These are phyloP conservation scores for Heteronetta atricapilla DNA, from an alignment of 2,113 vertebrate species.

Conservation along the genomic window DNA sequence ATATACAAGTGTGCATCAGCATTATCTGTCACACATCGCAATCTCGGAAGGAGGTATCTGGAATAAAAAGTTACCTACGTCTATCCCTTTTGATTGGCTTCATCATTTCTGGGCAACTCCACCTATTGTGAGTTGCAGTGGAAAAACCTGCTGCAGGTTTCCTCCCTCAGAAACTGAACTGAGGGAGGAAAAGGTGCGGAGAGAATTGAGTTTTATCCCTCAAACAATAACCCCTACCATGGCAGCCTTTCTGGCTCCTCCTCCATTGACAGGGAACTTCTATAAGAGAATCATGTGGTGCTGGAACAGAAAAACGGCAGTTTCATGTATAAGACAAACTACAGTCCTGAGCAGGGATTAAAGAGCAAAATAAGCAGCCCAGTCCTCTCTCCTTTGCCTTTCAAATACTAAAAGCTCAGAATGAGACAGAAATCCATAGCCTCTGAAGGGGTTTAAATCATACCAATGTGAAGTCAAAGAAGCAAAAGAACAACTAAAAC, in stretches of 20 bases:
- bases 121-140: background rate
- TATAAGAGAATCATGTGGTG: constrained; percentile 43
- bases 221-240: background rate
- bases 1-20: background rate
- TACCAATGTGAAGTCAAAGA: background rate
- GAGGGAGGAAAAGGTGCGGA: background rate
- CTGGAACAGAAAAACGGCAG: background rate
- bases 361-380: background rate
- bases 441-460: background rate
- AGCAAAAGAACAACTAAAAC: background rate
- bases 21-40: background rate
- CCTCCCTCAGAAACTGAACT: background rate
- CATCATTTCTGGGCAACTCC: background rate
- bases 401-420: constrained; percentile 5
- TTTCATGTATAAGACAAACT: background rate
- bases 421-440: background rate
- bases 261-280: constrained; percentile 40
- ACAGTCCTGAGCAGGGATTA: background rate
- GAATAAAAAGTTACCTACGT: background rate
- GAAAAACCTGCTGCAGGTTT: background rate
- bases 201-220: background rate
- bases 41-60: background rate
- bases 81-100: background rate
- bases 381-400: background rate
- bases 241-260: constrained; percentile 6